Evolutionary conservation across 53 echinoderm and acorn worm species (phyloP), one percentile per base, ranked within the genome.

Genomic region (Crossaster papposus): DNA sequence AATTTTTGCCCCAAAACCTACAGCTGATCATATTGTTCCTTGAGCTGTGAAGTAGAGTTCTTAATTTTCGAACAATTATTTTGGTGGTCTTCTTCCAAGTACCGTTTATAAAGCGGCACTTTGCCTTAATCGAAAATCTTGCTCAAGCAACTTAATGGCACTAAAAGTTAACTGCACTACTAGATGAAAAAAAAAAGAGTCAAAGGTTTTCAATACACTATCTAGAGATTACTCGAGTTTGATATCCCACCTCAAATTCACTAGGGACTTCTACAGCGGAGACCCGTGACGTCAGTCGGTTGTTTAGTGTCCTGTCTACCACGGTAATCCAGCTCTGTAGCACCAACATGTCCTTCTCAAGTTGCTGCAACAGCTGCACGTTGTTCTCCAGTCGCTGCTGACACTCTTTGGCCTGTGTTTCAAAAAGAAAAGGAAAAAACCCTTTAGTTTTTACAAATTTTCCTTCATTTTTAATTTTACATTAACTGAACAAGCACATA

Each of bases 331-430:
- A 99, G 76, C 92, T 85, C 91, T 96, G 93, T 7, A 99, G 70
- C 30, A 91, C 78, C 80, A 96, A 83, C 96, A 99, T 99, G 90
- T 99, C 99, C 80, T 92, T 94, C 58, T 99, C 94, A 38, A 99
- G 83, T 38, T 91, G 92, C 83, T 99, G 96, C 11, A 99, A 88
- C 1, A 98, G 91, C 91, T 93, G 94, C 12, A 95, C 99, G 36
- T 95, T 98, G 70, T 94, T 91, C 89, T 98, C 96, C 51, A 98
- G 88, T 23, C 92, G 91, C 86, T 90, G 82, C 35, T 98, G 95
- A 32, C 99, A 92, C 0, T 93, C 93, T 83, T 98, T 95, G 53
- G 95, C 99, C 99, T 98, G 85, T 20, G 35, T 63, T 65, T 23
- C 29, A 4, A 64, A 79, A 79, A 10, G 6, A 29, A 24, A 87